Conservation (phyloP, 2,113 vertebrate species). For the Anarrhichthys ocellatus region DNA sequence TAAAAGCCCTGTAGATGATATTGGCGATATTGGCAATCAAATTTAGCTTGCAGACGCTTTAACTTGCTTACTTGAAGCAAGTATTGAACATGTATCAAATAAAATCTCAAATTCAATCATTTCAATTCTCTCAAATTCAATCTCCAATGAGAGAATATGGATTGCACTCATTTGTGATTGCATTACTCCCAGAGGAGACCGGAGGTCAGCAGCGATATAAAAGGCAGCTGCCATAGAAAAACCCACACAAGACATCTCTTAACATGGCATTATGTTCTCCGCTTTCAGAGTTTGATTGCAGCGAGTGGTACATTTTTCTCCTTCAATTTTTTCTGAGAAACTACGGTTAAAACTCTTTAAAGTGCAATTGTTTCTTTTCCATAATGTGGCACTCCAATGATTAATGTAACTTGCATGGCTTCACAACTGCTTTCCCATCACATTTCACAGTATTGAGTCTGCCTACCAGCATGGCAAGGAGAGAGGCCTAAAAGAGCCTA, state of each 20-base stretch:
- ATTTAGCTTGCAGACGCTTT: constrained; percentile 8
- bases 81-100: constrained; percentile 39
- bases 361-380: constrained; percentile 48
- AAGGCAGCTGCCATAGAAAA: constrained; percentile 26
- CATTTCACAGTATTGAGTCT: constrained; percentile 70
- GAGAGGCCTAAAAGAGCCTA: constrained; percentile 44
- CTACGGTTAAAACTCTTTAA: constrained; percentile 48
- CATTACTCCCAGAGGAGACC: constrained; percentile 16
- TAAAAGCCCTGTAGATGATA: background rate
- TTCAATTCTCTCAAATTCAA: constrained; percentile 7
- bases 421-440: constrained; percentile 70
- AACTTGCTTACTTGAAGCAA: constrained; percentile 7
- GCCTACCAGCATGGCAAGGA: constrained; percentile 40
- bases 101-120: constrained; percentile 39
- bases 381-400: constrained; percentile 65
- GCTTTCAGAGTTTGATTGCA: constrained; percentile 14
- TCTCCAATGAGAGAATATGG: constrained; percentile 14
- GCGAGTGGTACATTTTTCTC: background rate
- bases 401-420: constrained; percentile 68
- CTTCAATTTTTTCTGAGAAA: constrained; percentile 12
- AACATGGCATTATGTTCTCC: constrained; percentile 31
- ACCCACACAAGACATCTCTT: constrained; percentile 36
- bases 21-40: background rate
- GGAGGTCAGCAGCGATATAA: constrained; percentile 33
- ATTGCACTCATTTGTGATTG: constrained; percentile 33